Evolutionary conservation across 2,888 invertebrate species (phyloP).

Genomic region (Agrochola macilenta): DNA sequence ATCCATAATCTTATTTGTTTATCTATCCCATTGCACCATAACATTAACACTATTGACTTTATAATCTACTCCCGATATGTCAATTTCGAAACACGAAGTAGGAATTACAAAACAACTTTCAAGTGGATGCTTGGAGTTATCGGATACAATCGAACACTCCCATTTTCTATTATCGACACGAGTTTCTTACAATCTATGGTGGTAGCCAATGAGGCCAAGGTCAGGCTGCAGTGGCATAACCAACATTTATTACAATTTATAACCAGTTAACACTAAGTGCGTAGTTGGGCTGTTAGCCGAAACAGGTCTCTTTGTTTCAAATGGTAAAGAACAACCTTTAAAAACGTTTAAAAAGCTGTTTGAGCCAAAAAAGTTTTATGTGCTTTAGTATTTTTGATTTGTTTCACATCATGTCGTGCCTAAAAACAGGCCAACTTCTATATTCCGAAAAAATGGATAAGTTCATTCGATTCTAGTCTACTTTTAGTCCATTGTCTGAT

Average conservation of each 20-base stretch:
- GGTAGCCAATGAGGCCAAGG: constrained; percentile 37
- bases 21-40: constrained; percentile 11
- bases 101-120: constrained; percentile 47
- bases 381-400: neutral
- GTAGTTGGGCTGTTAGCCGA: constrained; percentile 9
- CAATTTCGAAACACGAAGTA: constrained; percentile 30
- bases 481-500: neutral
- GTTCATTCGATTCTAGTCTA: neutral
- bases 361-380: constrained; percentile 22
- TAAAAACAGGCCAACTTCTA: neutral
- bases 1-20: neutral
- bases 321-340: neutral
- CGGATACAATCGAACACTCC: constrained; percentile 22
- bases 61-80: constrained; percentile 15
- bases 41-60: too few relatives aligned
- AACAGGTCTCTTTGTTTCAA: constrained; percentile 33
- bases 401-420: neutral
- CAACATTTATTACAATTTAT: constrained; percentile 30
- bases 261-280: constrained; percentile 21
- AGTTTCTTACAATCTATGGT: constrained; percentile 35
- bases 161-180: constrained; percentile 46
- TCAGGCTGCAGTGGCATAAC: constrained; percentile 19
- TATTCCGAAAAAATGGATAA: too few relatives aligned
- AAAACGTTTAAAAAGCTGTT: constrained; percentile 1
- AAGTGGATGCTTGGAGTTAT: constrained; percentile 29